These are phyloP conservation scores for Zaprionus tsacasi DNA, from an alignment of 1,140 invertebrate species.

Conservation along the genomic window DNA sequence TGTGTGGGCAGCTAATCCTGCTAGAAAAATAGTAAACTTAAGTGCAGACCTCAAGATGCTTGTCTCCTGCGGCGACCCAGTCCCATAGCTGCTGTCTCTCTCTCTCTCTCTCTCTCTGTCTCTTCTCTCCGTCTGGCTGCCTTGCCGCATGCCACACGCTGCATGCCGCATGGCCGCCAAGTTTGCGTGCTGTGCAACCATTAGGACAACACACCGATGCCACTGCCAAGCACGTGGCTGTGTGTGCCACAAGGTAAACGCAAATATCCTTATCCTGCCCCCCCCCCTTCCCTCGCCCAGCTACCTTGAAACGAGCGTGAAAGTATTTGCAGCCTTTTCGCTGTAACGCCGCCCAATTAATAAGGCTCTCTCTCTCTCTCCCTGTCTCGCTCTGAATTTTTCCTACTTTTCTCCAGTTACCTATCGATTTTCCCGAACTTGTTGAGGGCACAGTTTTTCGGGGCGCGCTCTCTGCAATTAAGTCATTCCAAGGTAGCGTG, in stretches of 20 bases:
- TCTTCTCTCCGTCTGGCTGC: conserved; percentile 12
- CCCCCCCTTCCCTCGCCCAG: not conserved
- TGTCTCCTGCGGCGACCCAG: conserved; percentile 52
- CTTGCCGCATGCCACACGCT: conserved; percentile 17
- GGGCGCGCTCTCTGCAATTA: conserved; percentile 64
- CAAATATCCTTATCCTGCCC: conserved; percentile 49
- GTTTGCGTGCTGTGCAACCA: conserved; percentile 64
- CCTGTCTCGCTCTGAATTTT: not conserved
- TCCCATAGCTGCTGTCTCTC: not conserved
- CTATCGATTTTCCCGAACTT: conserved; percentile 75
- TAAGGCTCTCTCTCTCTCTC: conserved; percentile 38
- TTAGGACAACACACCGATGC: conserved; percentile 47
- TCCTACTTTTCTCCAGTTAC: conserved; percentile 20
- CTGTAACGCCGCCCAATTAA: conserved; percentile 72
- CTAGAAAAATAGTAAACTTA: conserved; percentile 13
- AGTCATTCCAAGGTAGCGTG: conserved; percentile 50
- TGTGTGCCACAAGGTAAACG: conserved; percentile 40
- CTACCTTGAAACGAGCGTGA: conserved; percentile 74
- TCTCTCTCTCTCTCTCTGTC: conserved; percentile 12
- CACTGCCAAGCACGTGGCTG: conserved; percentile 58
- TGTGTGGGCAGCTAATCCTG: conserved; percentile 45
- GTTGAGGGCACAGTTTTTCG: conserved; percentile 52
- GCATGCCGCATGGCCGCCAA: conserved; percentile 5
- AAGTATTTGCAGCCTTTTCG: conserved; percentile 75
- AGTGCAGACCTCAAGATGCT: conserved; percentile 71